Evolutionary conservation across 2,888 invertebrate species (phyloP).

Genomic region (Elaeidobius kamerunicus): DNA sequence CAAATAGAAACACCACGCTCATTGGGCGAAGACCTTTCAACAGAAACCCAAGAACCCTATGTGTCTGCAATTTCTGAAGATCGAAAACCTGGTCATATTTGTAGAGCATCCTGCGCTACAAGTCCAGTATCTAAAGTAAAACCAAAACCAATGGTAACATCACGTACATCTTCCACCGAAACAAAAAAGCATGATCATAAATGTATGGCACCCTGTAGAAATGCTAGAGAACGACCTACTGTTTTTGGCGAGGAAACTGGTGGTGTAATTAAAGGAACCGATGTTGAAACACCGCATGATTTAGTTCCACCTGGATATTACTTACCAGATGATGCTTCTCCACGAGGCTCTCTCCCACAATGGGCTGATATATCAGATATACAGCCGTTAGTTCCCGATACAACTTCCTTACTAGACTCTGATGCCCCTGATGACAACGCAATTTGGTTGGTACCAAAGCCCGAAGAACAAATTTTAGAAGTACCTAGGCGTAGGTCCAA

Average conservation of each 20-base stretch:
- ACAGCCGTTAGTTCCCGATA: constrained; percentile 18
- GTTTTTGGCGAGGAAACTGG: constrained; percentile 30
- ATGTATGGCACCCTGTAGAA: constrained; percentile 24
- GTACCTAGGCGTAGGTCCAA: constrained; percentile 1
- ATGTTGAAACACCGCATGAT: constrained; percentile 19
- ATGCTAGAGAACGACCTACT: constrained; percentile 23
- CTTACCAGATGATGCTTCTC: constrained; percentile 21
- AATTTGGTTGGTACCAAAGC: constrained; percentile 9
- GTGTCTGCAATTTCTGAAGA: constrained; percentile 5
- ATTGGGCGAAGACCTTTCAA: neutral
- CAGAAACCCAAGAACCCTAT: neutral
- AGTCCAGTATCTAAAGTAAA: too few relatives aligned
- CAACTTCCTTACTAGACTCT: constrained; percentile 25
- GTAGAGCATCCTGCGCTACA: too few relatives aligned
- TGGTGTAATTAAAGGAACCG: constrained; percentile 22
- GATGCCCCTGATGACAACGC: constrained; percentile 19
- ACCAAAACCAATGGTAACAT: too few relatives aligned
- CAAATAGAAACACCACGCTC: neutral
- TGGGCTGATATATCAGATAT: constrained; percentile 17
- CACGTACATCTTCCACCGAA: too few relatives aligned
- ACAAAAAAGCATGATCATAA: constrained; percentile 20
- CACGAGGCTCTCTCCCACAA: constrained; percentile 19
- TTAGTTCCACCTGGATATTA: constrained; percentile 25
- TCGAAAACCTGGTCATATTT: too few relatives aligned
- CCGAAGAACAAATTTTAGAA: constrained; percentile 15